A percentile compares a stretch with the other conserved stretches of the same genome.
phyloP scores from a whole-genome alignment of 2,113 vertebrate genomes.

The Pseudonaja textilis region DNA sequence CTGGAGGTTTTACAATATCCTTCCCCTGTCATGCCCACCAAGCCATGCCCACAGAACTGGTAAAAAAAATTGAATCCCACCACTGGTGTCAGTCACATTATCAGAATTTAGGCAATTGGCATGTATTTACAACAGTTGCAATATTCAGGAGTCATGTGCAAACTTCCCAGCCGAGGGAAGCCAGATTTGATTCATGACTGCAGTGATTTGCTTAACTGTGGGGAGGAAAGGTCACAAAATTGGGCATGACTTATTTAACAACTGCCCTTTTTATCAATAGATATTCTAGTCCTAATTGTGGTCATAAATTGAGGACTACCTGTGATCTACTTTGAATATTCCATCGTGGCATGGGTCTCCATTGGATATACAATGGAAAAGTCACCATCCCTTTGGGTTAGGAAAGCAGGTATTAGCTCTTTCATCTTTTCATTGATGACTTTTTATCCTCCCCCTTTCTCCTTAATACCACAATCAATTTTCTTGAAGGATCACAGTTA shows the following conservation, averaged over 20 bases:
- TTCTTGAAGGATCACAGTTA: background rate
- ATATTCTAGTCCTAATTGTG: background rate
- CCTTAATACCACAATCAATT: background rate
- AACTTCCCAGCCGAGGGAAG: background rate
- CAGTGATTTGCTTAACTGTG: background rate
- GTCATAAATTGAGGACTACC: background rate
- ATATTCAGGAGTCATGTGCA: background rate
- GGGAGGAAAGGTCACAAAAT: background rate
- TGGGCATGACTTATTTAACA: background rate
- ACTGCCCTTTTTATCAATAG: background rate
- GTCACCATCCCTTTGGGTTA: background rate
- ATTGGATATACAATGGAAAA: background rate
- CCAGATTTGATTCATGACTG: background rate
- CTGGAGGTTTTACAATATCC: no score
- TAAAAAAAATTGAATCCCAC: no score
- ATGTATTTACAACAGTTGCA: background rate
- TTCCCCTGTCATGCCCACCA: no score
- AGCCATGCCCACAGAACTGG: no score
- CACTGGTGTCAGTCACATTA: background rate
- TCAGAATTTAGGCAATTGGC: background rate
- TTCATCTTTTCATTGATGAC: background rate
- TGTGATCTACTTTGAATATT: background rate
- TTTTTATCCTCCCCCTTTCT: background rate
- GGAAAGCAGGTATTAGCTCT: background rate
- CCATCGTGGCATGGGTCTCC: background rate